Percentiles rank a stretch among this genome's conserved stretches.
These are phyloP conservation scores for Cydia amplana DNA, from an alignment of 1,140 invertebrate genomes.

Conservation along the genomic window DNA sequence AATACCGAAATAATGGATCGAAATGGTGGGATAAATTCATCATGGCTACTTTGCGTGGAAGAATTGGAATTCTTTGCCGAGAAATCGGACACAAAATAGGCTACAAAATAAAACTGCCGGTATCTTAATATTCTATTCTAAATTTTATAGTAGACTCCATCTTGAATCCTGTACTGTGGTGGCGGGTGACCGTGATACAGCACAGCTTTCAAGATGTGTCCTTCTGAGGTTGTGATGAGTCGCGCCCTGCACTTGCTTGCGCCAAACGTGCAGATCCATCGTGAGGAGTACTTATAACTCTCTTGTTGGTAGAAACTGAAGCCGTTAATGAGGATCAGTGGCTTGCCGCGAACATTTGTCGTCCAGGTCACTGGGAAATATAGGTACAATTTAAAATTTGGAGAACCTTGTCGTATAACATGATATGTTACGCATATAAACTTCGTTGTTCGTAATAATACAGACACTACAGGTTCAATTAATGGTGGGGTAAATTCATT, in stretches of 20 bases:
- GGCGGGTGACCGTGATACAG: neutral
- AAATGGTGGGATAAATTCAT: too few species aligned
- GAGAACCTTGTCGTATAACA: too few species aligned
- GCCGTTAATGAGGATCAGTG: neutral
- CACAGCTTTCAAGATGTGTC: neutral
- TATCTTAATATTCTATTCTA: too few species aligned
- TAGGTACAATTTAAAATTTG: too few species aligned
- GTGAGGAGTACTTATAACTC: neutral
- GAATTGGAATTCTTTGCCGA: too few species aligned
- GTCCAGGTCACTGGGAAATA: neutral
- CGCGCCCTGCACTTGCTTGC: neutral
- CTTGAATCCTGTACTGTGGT: neutral
- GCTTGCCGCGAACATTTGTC: neutral
- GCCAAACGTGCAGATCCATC: conserved; percentile 1
- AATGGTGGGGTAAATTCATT: neutral
- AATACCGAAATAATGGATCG: too few species aligned
- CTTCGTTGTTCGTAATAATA: too few species aligned
- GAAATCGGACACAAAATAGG: too few species aligned
- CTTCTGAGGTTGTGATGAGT: neutral
- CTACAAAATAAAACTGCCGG: too few species aligned
- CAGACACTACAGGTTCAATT: too few species aligned
- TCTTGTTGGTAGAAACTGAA: neutral
- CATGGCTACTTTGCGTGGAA: too few species aligned
- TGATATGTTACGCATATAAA: too few species aligned
- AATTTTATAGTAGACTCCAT: neutral